Evolutionary conservation across 1,140 invertebrate species (phyloP), one percentile per base, ranked within the genome.

Genomic region (Chrysopa pallens): DNA sequence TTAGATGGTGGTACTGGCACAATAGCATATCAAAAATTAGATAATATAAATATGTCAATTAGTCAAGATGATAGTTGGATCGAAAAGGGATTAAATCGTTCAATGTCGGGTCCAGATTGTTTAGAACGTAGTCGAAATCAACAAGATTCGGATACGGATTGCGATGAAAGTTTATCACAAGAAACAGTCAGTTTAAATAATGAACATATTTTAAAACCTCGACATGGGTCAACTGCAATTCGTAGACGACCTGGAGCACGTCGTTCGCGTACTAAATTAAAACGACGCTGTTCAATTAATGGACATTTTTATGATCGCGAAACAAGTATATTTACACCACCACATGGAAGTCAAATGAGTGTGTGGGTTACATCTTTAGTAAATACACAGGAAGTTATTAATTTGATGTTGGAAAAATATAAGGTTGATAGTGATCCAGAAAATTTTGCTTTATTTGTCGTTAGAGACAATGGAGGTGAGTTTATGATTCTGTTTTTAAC

Each of bases 221-320:
- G 31, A 33, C 31, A 33, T 44, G 76, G 80, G 41, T 74, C 78
- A 15, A 72, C 79, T 31, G 73, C 81, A 28, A 74, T 86, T 49
- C 69, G 74, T 58, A 62, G 83, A 49, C 60, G 81, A 52, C 73
- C 78, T 29, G 77, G 80, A 39, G 72, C 73, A 43, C 61, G 71
- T 46, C 63, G 74, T 51, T 80, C 80, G 3, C 68, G 76, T 29
- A 71, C 74, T 45, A 78, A 79, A 56, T 57, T 84, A 9, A 73
- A 76, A 64, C 64, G 82, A 45, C 68, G 84, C 43, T 88, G 84
- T 48, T 88, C 84, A 0, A 89, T 89, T 28, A 90, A 89, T 59
- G 84, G 85, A 1, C 84, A 90, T 58, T 86, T 81, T 59, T 90
- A 89, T 54, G 83, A 89, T 59, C 71, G 83, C 41, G 84, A 89